Conservation (phyloP, 2,888 invertebrate species). For the Hirtodrosophila alboralis region DNA sequence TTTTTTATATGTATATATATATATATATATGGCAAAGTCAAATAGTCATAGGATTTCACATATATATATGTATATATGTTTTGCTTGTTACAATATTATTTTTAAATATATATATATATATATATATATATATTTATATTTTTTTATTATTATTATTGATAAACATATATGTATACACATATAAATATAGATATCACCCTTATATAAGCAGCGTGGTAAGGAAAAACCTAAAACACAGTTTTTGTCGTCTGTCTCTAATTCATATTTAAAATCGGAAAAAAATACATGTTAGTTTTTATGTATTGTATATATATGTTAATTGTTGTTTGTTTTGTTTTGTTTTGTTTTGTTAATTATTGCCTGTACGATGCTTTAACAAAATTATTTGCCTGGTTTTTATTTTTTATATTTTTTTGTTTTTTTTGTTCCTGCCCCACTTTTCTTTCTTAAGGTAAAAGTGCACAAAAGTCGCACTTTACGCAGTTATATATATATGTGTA, state of each 20-base stretch:
- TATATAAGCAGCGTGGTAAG: constrained; percentile 76
- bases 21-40: constrained; percentile 72
- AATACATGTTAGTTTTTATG: constrained; percentile 39
- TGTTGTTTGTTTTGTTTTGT: constrained; percentile 33
- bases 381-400: constrained; percentile 33
- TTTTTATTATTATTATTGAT: no score
- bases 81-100: constrained; percentile 59
- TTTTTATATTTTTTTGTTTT: no score
- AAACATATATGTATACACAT: constrained; percentile 36
- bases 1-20: constrained; percentile 17
- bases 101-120: constrained; percentile 31
- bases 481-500: constrained; percentile 23
- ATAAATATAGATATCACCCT: constrained; percentile 75
- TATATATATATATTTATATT: constrained; percentile 25
- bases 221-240: constrained; percentile 65
- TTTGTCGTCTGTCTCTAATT: constrained; percentile 12
- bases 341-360: constrained; percentile 56
- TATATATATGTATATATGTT: constrained; percentile 69
- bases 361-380: constrained; percentile 42
- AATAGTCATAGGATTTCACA: constrained; percentile 74
- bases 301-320: constrained; percentile 10
- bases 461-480: constrained; percentile 61
- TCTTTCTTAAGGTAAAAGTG: constrained; percentile 39
- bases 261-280: constrained; percentile 50
- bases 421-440: constrained; percentile 26